Evolutionary conservation across 2,113 vertebrate species (phyloP).

Genomic region (Athene noctua): DNA sequence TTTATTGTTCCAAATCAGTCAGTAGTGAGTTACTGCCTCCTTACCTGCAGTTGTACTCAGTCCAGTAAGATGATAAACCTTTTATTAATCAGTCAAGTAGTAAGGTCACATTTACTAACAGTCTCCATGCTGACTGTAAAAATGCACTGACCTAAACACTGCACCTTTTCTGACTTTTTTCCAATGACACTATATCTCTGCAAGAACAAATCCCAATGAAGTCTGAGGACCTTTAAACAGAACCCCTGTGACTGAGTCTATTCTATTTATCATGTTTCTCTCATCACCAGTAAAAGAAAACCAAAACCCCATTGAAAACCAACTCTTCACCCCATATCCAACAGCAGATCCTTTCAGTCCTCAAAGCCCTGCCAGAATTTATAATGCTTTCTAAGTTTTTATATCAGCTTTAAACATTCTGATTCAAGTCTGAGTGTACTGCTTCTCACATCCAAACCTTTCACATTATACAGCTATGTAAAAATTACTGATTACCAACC

Average conservation of each 20-base stretch:
- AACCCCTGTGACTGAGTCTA: background rate
- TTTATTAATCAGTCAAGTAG: background rate
- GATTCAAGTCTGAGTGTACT: background rate
- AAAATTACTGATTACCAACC: background rate
- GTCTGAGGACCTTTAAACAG: background rate
- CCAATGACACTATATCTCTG: background rate
- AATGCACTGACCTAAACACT: background rate
- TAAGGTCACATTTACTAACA: background rate
- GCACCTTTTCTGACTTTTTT: background rate
- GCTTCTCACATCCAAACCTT: background rate
- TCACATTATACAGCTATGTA: background rate
- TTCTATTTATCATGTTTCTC: background rate
- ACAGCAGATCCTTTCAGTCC: background rate
- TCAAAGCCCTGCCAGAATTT: background rate
- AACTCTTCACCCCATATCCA: background rate
- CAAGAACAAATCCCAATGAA: background rate
- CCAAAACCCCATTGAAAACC: background rate
- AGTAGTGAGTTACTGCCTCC: background rate
- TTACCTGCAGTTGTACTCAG: background rate
- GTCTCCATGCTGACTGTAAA: background rate
- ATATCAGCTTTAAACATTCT: background rate
- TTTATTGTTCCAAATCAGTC: background rate
- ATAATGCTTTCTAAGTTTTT: background rate
- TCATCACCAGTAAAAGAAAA: background rate
- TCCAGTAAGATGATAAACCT: background rate